phyloP scores from a whole-genome alignment of 2,113 vertebrate genomes.

The Crypturellus undulatus region DNA sequence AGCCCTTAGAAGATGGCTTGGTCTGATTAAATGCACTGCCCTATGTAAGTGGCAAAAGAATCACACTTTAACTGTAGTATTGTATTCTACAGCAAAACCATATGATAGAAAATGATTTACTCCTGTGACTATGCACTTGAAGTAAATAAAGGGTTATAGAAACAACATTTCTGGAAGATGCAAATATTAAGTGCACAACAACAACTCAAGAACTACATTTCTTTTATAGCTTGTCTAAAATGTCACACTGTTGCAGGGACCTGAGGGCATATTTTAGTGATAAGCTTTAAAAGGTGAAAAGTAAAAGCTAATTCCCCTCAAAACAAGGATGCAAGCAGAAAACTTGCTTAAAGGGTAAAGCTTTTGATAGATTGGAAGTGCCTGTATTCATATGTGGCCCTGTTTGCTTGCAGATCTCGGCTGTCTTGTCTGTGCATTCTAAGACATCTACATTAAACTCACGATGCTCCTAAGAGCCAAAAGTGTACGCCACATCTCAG shows the following conservation, averaged over 20 bases:
- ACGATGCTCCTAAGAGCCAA: not conserved
- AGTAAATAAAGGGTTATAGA: not conserved
- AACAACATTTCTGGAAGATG: not conserved
- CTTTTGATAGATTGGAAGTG: not conserved
- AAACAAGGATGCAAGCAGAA: constrained; percentile 31
- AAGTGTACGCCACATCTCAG: not conserved
- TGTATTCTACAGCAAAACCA: not conserved
- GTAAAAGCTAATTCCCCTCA: constrained; percentile 29
- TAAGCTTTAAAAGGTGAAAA: not conserved
- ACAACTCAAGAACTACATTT: constrained; percentile 16
- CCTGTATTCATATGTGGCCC: not conserved
- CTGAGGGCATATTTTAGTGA: constrained; percentile 32
- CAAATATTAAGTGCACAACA: constrained; percentile 1
- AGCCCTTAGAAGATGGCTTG: not conserved
- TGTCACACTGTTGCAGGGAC: not conserved
- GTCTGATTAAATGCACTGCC: not conserved
- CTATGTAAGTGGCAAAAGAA: not conserved
- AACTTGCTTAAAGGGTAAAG: constrained; percentile 29
- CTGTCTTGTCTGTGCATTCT: constrained; percentile 1
- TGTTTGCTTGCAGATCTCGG: not conserved
- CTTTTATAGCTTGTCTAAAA: constrained; percentile 47
- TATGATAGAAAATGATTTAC: not conserved
- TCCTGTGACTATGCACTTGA: not conserved
- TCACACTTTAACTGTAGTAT: not conserved
- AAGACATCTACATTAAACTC: not conserved